Percentiles rank a stretch among this genome's conserved stretches.
Evolutionary conservation across 2,888 invertebrate species (phyloP).

Genomic region (Chelonus formosanus): DNA sequence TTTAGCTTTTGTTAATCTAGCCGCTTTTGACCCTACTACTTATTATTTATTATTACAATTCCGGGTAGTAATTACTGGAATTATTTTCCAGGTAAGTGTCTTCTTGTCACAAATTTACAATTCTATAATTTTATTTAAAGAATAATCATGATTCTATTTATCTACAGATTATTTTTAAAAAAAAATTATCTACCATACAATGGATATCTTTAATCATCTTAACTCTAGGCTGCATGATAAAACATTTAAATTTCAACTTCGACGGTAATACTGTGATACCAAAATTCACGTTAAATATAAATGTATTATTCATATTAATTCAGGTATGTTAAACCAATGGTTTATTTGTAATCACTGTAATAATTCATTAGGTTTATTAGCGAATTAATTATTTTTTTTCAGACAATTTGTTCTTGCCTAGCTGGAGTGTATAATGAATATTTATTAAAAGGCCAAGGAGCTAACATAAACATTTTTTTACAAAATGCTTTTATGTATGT

Average conservation of each 20-base stretch:
- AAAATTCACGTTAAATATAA: conserved; percentile 55
- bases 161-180: conserved; percentile 84
- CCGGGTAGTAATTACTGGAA: conserved; percentile 89
- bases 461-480: conserved; percentile 86
- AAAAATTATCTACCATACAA: conserved; percentile 80
- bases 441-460: conserved; percentile 85
- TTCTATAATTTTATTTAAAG: too few species aligned
- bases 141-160: conserved; percentile 27
- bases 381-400: conserved; percentile 62
- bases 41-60: conserved; percentile 91
- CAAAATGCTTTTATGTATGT: conserved; percentile 96
- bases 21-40: conserved; percentile 92
- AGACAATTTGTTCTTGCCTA: conserved; percentile 90
- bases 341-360: neutral
- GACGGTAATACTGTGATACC: conserved; percentile 56
- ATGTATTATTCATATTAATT: conserved; percentile 63
- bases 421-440: conserved; percentile 97
- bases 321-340: conserved; percentile 59
- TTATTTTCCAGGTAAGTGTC: conserved; percentile 83
- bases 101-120: neutral
- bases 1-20: conserved; percentile 88
- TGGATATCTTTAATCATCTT: conserved; percentile 90
- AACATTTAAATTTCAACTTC: conserved; percentile 75
- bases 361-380: too few species aligned
- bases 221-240: conserved; percentile 90